These are phyloP conservation scores for Oncorhynchus tshawytscha DNA, from an alignment of 2,113 vertebrate species.

Conservation along the genomic window DNA sequence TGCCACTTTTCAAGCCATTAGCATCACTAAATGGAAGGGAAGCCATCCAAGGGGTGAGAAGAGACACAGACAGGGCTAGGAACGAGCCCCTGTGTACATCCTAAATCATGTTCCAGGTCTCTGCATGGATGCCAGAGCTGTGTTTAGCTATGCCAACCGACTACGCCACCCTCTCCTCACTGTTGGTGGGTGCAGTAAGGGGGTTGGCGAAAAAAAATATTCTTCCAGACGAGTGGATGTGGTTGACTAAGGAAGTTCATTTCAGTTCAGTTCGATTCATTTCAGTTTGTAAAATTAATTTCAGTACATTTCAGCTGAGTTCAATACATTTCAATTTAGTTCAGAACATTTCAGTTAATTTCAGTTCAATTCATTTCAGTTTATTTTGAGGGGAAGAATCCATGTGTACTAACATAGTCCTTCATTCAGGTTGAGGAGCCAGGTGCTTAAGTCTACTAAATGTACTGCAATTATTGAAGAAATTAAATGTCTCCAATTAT, in stretches of 20 bases:
- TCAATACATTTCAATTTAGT: too few species aligned
- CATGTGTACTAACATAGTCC: too few species aligned
- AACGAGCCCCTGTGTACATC: slow-evolving; percentile 23
- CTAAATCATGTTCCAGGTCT: slow-evolving; percentile 35
- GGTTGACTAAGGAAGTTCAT: background rate
- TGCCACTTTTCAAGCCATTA: slow-evolving; percentile 58
- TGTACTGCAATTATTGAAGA: too few species aligned
- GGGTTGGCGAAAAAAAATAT: background rate
- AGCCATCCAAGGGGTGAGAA: slow-evolving; percentile 20
- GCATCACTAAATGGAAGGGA: slow-evolving; percentile 54
- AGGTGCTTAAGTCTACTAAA: too few species aligned
- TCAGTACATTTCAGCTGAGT: too few species aligned
- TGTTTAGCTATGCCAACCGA: slow-evolving; percentile 6
- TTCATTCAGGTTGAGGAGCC: too few species aligned
- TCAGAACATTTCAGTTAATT: too few species aligned
- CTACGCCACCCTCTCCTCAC: background rate
- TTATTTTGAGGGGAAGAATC: too few species aligned
- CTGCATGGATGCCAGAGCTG: background rate
- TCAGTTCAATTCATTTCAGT: too few species aligned
- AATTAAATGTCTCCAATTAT: too few species aligned
- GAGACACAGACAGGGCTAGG: slow-evolving; percentile 31
- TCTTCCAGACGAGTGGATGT: background rate
- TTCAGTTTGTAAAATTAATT: too few species aligned
- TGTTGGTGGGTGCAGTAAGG: background rate
- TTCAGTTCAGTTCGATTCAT: background rate